phyloP scores from a whole-genome alignment of 2,113 vertebrate genomes.

The Pelecanoides urinatrix region DNA sequence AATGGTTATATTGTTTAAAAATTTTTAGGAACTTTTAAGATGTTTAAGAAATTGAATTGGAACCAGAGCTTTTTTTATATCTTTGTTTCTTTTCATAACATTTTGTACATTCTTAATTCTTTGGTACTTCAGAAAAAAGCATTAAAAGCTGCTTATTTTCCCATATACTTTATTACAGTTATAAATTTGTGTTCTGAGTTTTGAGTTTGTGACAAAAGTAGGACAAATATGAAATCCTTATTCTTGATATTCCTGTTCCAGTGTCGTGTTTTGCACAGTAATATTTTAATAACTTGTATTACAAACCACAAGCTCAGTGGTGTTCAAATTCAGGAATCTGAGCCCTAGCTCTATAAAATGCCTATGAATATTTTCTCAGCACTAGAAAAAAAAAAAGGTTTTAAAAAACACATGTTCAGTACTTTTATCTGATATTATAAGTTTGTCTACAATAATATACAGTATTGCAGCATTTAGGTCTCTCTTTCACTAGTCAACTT shows the following conservation, averaged over 20 bases:
- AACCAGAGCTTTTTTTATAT: neutral
- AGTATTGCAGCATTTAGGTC: neutral
- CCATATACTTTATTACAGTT: neutral
- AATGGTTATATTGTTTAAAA: neutral
- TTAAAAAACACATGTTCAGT: accelerated
- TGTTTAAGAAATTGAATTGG: neutral
- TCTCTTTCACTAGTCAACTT: neutral
- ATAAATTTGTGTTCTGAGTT: neutral
- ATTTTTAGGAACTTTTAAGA: neutral
- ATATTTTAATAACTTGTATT: neutral
- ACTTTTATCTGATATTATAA: neutral
- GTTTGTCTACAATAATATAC: neutral
- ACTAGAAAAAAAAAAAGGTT: neutral
- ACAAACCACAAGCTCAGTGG: neutral
- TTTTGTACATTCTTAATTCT: neutral
- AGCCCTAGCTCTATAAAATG: neutral
- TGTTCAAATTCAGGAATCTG: neutral
- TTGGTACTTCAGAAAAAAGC: neutral
- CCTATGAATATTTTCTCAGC: neutral
- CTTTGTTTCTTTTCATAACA: neutral
- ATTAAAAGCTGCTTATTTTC: neutral
- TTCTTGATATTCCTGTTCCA: neutral
- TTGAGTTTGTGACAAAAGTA: neutral
- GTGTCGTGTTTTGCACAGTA: neutral
- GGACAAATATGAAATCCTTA: neutral